Base-by-base conservation (phyloP, 1,140 invertebrate genomes). In the Plodia interpunctella region DNA sequence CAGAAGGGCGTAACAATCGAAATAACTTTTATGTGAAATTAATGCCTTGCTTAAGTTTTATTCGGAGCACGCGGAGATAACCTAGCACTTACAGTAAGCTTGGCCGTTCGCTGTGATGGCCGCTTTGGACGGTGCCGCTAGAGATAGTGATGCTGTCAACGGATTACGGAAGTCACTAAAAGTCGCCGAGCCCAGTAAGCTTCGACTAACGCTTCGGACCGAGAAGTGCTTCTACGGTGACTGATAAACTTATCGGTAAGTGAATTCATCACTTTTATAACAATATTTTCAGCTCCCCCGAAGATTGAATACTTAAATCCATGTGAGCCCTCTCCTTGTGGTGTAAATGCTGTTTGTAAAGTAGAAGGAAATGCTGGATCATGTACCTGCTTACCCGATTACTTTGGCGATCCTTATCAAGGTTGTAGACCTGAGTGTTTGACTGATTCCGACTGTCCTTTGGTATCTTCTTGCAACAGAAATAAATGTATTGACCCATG, bases 401-500 rank as follows among this genome's bases (percentile, higher is more conserved):
- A 95, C 73, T 91, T 94, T 54, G 95, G 95, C 70, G 94, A 95
- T 79, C 94, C 95, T n/a, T 94, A 94, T 66, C 93, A 94, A 78
- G 93, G 93, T 57, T 96, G 95, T 72, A 90, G 94, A 67, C 95
- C 95, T 1, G 94, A 96, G 86, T 97, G 96, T 77, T 91, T 94
- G 15, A 90, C 94, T 5, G 94, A 95, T 73, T 93, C 94, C 2
- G 95, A 97, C 69, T 97, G 96, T 84, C 81, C 92, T 2, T 92
- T 93, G n/a, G 92, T 93, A 55, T 90, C 93, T 74, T 93, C 95
- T 49, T 97, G 96, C 75, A 93, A 94, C 20, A 93, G 92, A 74
- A 94, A 94, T 64, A 95, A 95, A 88, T 97, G 96, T 83, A 90
- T 91, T 57, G 93, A 97, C 84, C 95, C 95, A 13, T 97, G 96